Conservation (phyloP, 2,113 vertebrate genomes). For the Aegypius monachus region DNA sequence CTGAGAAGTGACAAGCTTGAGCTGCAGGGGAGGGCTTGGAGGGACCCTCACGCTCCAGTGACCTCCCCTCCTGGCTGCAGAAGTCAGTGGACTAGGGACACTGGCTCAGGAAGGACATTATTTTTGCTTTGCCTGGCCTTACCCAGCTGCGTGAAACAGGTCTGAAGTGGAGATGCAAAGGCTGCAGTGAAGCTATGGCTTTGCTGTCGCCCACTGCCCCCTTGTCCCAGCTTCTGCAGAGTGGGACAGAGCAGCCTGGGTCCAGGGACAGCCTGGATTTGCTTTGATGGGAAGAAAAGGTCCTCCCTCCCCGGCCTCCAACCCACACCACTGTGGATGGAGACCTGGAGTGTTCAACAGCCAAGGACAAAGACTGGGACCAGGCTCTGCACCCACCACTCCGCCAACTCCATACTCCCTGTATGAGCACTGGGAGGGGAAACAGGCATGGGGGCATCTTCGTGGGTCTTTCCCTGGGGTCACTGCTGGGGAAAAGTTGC, state of each 20-base stretch:
- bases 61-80: neutral
- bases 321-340: accelerated
- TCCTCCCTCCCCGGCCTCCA: neutral
- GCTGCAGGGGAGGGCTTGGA: neutral
- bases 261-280: neutral
- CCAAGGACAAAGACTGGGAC: neutral
- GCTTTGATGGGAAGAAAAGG: neutral
- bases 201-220: neutral
- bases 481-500: neutral
- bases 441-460: neutral
- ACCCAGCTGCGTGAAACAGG: neutral
- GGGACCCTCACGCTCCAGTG: neutral
- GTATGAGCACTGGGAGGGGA: neutral
- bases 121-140: neutral
- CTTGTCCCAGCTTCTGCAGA: neutral
- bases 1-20: neutral
- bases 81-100: neutral
- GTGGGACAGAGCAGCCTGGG: neutral
- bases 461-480: neutral
- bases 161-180: neutral
- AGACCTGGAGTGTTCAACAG: neutral
- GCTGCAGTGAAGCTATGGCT: neutral
- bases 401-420: neutral
- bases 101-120: accelerated
- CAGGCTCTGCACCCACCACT: neutral